phyloP scores from a whole-genome alignment of 2,888 invertebrate species.

The Himalopsyche kuldschensis region DNA sequence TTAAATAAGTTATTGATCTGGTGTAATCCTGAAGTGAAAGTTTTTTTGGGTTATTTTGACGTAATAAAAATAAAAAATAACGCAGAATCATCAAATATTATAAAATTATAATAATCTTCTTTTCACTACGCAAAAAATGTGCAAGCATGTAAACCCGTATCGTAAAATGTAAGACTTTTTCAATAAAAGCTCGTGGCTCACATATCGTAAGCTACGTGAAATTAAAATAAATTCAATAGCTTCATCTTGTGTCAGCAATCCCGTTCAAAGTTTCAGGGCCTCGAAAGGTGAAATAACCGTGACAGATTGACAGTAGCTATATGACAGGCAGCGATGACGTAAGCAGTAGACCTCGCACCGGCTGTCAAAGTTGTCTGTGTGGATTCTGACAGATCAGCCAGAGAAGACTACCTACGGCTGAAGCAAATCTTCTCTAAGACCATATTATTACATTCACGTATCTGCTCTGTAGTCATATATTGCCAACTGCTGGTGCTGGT shows the following conservation, averaged over 20 bases:
- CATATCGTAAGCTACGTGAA: background rate
- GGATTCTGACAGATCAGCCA: background rate
- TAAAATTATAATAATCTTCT: no score
- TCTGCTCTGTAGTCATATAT: background rate
- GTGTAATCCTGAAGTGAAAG: no score
- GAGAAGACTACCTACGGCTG: background rate
- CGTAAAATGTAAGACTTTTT: background rate
- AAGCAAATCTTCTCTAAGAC: background rate
- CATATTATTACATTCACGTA: background rate
- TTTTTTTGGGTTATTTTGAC: no score
- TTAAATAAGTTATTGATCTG: no score
- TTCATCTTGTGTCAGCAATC: background rate
- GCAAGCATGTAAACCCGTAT: background rate
- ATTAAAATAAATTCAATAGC: background rate
- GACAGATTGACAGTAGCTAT: conserved; percentile 1
- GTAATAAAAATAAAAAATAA: no score
- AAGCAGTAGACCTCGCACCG: background rate
- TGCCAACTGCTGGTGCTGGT: background rate
- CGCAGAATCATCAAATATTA: no score
- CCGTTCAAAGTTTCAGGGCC: background rate
- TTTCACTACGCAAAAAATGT: no score
- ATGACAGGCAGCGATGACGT: background rate
- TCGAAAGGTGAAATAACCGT: background rate
- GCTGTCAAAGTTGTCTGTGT: background rate
- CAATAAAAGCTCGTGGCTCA: background rate